Evolutionary conservation across 2,888 invertebrate genomes (phyloP), one percentile per base, ranked within the genome.

Genomic region (Dicyrtoma fusca): DNA sequence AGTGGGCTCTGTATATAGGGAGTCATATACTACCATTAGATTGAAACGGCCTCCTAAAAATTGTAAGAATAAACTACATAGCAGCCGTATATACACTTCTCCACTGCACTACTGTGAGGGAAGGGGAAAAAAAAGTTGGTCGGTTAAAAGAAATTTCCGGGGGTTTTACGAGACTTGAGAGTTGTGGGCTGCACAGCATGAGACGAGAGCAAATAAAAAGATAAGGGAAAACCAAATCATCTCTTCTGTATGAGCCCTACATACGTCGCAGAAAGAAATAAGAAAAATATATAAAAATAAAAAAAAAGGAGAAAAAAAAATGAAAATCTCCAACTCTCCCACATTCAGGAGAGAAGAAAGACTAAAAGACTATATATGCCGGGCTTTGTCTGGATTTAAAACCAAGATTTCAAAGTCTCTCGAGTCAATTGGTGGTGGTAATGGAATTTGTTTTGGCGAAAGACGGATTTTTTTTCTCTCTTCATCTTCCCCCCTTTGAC

Each of bases 381-480:
- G 4, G 4, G 17, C 11, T 49, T 49, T 49, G 17, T 49, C 5
- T 49, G 8, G 4, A 34, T 34, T 34, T 34, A 34, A 34, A 34
- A 5, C 4, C 34, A 34, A 8, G 34, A 34, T 34, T 34, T 34
- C 3, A 34, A 34, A 34, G 34, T 5, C 4, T 5, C 4, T 57
- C n/a, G 14, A 63, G 51, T 65, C 55, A 71, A 61, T 64, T 55
- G 57, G 71, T 57, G 21, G 65, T 61, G 44, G 66, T 69, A 72
- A 62, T 68, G 59, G 65, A 55, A 14, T 69, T 68, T 73, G 62
- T 47, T 70, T 69, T 21, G 70, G 71, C 65, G 65, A 64, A 73
- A 69, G 65, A 55, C 49, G 69, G 59, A 74, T 66, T 66, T 59
- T 72, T 72, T 63, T 65, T 45, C 65, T 51, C 14, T n/a, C n/a